Evolutionary conservation across 2,888 invertebrate species (phyloP), one percentile per base, ranked within the genome.

Genomic region (Microplitis manilae): DNA sequence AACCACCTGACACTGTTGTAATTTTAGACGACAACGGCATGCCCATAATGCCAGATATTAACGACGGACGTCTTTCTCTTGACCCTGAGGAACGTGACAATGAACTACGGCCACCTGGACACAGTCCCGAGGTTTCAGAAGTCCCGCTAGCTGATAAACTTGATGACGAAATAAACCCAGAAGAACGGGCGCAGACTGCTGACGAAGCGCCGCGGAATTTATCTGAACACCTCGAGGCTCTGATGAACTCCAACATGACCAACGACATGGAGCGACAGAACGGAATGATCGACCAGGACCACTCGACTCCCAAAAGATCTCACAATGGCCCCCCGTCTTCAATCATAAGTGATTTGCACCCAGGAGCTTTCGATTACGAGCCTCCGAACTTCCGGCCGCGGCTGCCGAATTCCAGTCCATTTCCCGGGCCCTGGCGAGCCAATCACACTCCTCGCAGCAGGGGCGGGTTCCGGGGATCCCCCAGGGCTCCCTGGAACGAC

Each of bases 401-500:
- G 61, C 72, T 85, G 7, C 83, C 84, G 5, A 78, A 80, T 13
- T 81, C 83, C 1, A 78, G 77, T n/a, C 81, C 82, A 17, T 92
- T 78, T 82, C 4, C 50, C 13, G 90, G 76, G 85, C 90, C 79
- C 84, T 90, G 78, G 91, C 91, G 65, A 84, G 91, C 84, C 82
- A 79, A 73, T 30, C 82, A 77, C 61, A 79, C 79, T 59, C 89
- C 81, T 80, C 91, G 84, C 87, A 91, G 91, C 5, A 83, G 87
- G 84, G 90, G 85, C 88, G 90, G 76, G 87, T 92, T 50, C 41
- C 84, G 88, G 78, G 88, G 87, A 1, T 92, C 84, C 84, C 90
- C 77, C 83, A 90, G 85, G 59, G 86, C 82, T 84, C 92, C 86
- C 88, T 92, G 87, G 93, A 91, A 91, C 84, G 87, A 89, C 6